Conservation (phyloP, 2,113 vertebrate species). For the Neotragus pygmaeus region DNA sequence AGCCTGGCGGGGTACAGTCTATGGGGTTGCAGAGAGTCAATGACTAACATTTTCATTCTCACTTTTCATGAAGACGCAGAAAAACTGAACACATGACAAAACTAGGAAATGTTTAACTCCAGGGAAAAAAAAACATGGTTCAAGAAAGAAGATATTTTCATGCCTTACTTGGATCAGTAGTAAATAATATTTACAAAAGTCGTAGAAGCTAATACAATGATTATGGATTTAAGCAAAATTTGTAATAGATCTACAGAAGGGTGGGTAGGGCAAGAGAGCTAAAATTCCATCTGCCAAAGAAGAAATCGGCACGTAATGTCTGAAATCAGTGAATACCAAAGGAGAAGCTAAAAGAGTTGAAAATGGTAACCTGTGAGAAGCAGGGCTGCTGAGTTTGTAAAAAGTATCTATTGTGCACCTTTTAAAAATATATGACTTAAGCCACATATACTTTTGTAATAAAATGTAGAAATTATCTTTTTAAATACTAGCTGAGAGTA, state of each 20-base stretch:
- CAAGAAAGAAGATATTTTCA: not conserved
- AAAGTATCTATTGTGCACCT: not conserved
- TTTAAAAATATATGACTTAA: not conserved
- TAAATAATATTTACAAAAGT: not conserved
- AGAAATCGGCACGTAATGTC: not conserved
- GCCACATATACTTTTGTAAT: not conserved
- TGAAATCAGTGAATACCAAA: not conserved
- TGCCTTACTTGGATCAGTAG: not conserved
- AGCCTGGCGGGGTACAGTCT: not conserved
- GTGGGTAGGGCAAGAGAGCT: not conserved
- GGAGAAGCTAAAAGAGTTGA: not conserved
- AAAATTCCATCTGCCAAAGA: not conserved
- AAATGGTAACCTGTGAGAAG: not conserved
- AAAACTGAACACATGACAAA: not conserved
- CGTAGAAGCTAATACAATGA: not conserved
- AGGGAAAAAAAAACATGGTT: not conserved
- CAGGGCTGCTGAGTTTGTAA: not conserved
- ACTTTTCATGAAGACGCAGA: not conserved
- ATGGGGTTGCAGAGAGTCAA: not conserved
- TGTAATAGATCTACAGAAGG: not conserved
- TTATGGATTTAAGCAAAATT: constrained; percentile 6
- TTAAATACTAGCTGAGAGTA: not conserved
- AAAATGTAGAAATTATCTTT: not conserved
- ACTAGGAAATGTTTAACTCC: not conserved
- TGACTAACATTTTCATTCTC: not conserved